These are phyloP conservation scores for Iphiclides podalirius DNA, from an alignment of 2,888 invertebrate genomes.

Conservation along the genomic window DNA sequence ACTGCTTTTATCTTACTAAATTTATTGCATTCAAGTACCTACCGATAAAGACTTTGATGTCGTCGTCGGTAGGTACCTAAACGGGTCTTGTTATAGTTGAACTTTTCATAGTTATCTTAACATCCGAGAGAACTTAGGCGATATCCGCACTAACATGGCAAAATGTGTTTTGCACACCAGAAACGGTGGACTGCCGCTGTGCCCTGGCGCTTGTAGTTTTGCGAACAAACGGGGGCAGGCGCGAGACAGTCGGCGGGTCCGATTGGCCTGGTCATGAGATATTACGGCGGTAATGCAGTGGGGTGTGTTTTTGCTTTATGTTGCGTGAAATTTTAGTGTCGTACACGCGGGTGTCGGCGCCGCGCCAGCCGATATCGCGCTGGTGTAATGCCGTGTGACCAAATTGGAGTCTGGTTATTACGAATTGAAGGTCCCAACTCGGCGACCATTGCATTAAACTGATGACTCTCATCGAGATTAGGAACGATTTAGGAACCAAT, in stretches of 20 bases:
- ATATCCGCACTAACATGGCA: conserved; percentile 68
- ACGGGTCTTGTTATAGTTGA: conserved; percentile 55
- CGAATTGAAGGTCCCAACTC: conserved; percentile 14
- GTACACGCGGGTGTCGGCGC: conserved; percentile 48
- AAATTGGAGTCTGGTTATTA: conserved; percentile 24
- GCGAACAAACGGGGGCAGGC: conserved; percentile 22
- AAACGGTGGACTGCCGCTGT: conserved; percentile 34
- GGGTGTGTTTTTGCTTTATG: conserved; percentile 80
- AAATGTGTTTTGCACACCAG: conserved; percentile 62
- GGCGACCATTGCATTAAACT: too few species aligned
- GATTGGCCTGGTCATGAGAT: conserved; percentile 49
- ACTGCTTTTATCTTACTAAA: too few species aligned
- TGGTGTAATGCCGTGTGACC: conserved; percentile 28
- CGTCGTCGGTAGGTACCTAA: too few species aligned
- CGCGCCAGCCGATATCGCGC: conserved; percentile 27
- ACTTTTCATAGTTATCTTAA: conserved; percentile 65
- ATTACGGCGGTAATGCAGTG: conserved; percentile 65
- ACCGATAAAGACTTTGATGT: too few species aligned
- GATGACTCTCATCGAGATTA: too few species aligned
- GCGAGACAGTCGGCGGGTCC: conserved; percentile 39
- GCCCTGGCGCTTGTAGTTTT: conserved; percentile 26
- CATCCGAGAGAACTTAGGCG: conserved; percentile 63
- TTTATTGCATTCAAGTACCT: too few species aligned
- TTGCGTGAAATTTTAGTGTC: conserved; percentile 77
- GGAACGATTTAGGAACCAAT: too few species aligned